Base-by-base conservation (phyloP, 2,888 invertebrate genomes). In the Crocallis elinguaria region DNA sequence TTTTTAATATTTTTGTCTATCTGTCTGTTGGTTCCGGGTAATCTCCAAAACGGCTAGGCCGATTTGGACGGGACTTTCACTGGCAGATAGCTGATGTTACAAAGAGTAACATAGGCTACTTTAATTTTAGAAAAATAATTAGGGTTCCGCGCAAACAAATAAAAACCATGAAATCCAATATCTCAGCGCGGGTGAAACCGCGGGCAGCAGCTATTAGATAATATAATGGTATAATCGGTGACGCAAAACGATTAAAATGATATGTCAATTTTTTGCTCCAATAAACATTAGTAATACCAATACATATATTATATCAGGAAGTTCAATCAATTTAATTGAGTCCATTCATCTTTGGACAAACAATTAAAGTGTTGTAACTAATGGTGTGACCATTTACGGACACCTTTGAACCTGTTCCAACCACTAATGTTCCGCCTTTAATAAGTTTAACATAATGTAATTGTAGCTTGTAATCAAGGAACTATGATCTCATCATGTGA, bases 371-470 rank as follows among this genome's bases (percentile, higher is more conserved):
- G 64, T 63, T 69, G 65, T 66, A 63, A 67, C 67, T 79, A 73
- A 76, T 75, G 60, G 69, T 58, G 62, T 52, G 42, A 39, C 80
- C 77, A 69, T 77, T 49, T 78, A 73, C 55, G 76, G 76, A 8
- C 36, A 33, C 27, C 48, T 51, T 57, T 21, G 49, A 56, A 63
- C 60, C 55, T 37, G 62, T 60, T 73, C 41, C 49, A 36, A 49
- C 41, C 19, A 49, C 38, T 27, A 46, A 48, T 37, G 50, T 79
- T 75, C 75, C 76, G 77, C 65, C 71, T 75, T 72, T 67, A 73
- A 73, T 71, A 64, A 69, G 67, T 82, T 83, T 83, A 69, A 69
- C 82, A 81, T 82, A 77, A 29, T 29, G 9, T 77, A 80, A 79
- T 81, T 65, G 73, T 60, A 23, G 61, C 54, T 53, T 55, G 44